Conservation (phyloP, 1,140 invertebrate species). For the Pteromalus puparum region DNA sequence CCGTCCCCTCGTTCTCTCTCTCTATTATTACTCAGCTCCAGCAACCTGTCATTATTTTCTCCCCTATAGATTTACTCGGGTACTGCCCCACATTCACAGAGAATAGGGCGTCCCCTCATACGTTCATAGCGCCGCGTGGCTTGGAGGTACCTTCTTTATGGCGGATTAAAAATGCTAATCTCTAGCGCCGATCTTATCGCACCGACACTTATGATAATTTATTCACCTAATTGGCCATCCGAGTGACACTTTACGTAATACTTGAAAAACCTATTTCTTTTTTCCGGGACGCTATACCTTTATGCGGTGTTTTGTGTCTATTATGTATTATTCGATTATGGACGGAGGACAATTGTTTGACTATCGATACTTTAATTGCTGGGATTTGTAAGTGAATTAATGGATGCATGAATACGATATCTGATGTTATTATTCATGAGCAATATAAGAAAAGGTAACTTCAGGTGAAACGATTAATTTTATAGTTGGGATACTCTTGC, state of each 20-base stretch:
- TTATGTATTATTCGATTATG: too few species aligned
- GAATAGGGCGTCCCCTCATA: not conserved
- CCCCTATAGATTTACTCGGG: conserved; percentile 18
- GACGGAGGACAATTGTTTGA: too few species aligned
- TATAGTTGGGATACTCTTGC: too few species aligned
- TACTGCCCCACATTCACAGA: conserved; percentile 48
- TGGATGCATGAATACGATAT: too few species aligned
- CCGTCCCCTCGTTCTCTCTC: conserved; percentile 52
- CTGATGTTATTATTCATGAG: too few species aligned
- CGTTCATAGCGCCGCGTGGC: conserved; percentile 12
- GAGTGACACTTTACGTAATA: conserved; percentile 5
- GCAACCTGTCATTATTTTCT: conserved; percentile 65
- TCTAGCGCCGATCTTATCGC: conserved; percentile 34
- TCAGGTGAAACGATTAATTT: too few species aligned
- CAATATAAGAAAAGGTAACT: too few species aligned
- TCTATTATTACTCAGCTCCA: conserved; percentile 58
- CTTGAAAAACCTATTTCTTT: not conserved
- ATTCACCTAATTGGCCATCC: conserved; percentile 41
- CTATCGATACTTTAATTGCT: too few species aligned
- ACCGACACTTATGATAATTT: conserved; percentile 40
- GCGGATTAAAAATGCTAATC: conserved; percentile 30
- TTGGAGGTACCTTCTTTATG: conserved; percentile 46
- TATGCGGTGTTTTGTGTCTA: too few species aligned
- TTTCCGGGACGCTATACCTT: not conserved
- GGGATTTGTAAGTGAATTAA: too few species aligned